phyloP scores from a whole-genome alignment of 2,888 invertebrate genomes.

The Dusona sp. region DNA sequence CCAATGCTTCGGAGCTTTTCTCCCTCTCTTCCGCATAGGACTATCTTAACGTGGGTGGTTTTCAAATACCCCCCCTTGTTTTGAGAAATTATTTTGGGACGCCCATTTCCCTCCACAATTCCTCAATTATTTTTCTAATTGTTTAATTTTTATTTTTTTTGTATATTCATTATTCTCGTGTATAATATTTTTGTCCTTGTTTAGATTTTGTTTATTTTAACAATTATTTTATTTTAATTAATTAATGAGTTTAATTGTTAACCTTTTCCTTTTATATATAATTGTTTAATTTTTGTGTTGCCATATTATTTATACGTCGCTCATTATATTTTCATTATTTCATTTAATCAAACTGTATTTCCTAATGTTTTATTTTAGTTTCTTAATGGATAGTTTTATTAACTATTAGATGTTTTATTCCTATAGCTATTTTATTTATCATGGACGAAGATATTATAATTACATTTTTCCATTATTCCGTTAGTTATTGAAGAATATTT shows the following conservation, averaged over 20 bases:
- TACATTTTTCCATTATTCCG: constrained; percentile 1
- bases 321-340: neutral
- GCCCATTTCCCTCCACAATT: too few species aligned
- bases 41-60: too few species aligned
- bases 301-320: neutral
- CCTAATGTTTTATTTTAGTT: neutral
- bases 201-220: neutral
- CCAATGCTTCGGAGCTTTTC: constrained; percentile 9
- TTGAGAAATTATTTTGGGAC: too few species aligned
- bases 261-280: neutral
- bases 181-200: neutral
- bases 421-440: constrained; percentile 3
- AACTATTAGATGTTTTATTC: neutral
- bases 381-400: neutral
- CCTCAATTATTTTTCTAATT: too few species aligned
- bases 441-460: neutral
- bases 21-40: constrained; percentile 8
- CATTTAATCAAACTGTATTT: neutral
- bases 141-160: too few species aligned
- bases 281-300: neutral
- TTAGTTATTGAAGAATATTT: neutral
- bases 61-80: too few species aligned
- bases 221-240: neutral
- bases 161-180: neutral
- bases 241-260: neutral